Evolutionary conservation across 2,113 vertebrate genomes (phyloP), one percentile per base, ranked within the genome.

Genomic region (Setophaga petechia): DNA sequence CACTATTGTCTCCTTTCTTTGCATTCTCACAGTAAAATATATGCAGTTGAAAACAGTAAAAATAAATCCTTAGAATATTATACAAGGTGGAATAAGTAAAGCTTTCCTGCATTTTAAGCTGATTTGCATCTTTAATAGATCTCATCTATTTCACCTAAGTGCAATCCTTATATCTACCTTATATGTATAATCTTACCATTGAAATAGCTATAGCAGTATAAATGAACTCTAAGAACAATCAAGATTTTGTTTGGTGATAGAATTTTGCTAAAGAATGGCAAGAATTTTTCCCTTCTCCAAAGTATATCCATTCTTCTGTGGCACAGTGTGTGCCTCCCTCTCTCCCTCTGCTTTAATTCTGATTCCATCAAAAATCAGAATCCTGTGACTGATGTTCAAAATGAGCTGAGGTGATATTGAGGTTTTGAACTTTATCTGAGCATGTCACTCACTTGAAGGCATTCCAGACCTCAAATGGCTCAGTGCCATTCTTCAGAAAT

Each of bases 381-480:
- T 92, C 90, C 90, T 95, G 79, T 93, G 93, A 95, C 90, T 93
- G 96, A 97, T 96, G 94, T 95, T 96, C 76, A 65, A 96, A 97
- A 96, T 96, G 73, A 97, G 95, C 83, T 86, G 92, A 96, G 94
- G 94, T 95, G 95, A 93, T 97, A 96, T 92, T 94, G 96, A 95
- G 95, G 94, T 97, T 97, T 95, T 96, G 96, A 95, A 96, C 96
- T 96, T 96, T 92, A 93, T 95, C 93, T 84, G 88, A 95, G 88
- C 88, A 89, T 96, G 95, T 94, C 95, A 97, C 80, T 97, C 95
- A 94, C 90, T 96, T 95, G 93, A 95, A 96, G 95, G 90, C 88
- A 92, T 78, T 94, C 83, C 90, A 97, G 93, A 95, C 93, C 94
- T 96, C 88, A 68, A 83, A 90, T 95, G 95, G 92, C 95, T 96